phyloP scores from a whole-genome alignment of 2,888 invertebrate genomes.

The Thalpophila matura region DNA sequence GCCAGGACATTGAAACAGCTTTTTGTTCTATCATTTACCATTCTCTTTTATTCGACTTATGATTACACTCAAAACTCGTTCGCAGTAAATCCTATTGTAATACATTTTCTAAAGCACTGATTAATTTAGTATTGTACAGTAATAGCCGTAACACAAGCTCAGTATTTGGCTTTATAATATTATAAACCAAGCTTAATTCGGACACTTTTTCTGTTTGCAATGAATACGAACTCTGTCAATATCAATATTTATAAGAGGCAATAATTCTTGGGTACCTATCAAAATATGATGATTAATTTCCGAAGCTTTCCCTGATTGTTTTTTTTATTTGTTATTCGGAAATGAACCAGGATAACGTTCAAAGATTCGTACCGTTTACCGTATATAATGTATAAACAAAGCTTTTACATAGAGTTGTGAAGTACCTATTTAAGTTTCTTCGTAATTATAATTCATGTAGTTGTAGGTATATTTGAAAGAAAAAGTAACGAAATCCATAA shows the following conservation, averaged over 20 bases:
- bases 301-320: slow-evolving; percentile 38
- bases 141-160: slow-evolving; percentile 16
- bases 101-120: slow-evolving; percentile 32
- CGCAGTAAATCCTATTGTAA: slow-evolving; percentile 17
- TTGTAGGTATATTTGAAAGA: no score
- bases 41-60: slow-evolving; percentile 20
- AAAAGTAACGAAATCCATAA: no score
- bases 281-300: slow-evolving; percentile 46
- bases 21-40: slow-evolving; percentile 3
- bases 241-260: slow-evolving; percentile 38
- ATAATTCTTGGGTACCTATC: slow-evolving; percentile 38
- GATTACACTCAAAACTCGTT: slow-evolving; percentile 16
- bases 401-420: background rate
- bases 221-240: slow-evolving; percentile 17
- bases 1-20: slow-evolving; percentile 33
- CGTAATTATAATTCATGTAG: no score
- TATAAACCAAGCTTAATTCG: slow-evolving; percentile 27
- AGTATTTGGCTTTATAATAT: slow-evolving; percentile 34
- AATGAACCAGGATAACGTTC: slow-evolving; percentile 30
- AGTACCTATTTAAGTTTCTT: background rate
- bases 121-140: slow-evolving; percentile 21
- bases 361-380: slow-evolving; percentile 11
- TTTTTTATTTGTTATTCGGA: slow-evolving; percentile 42
- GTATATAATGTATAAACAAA: slow-evolving; percentile 8
- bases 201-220: slow-evolving; percentile 19